phyloP scores from a whole-genome alignment of 2,797 vertebrate genomes.

The Sylvia borin region DNA sequence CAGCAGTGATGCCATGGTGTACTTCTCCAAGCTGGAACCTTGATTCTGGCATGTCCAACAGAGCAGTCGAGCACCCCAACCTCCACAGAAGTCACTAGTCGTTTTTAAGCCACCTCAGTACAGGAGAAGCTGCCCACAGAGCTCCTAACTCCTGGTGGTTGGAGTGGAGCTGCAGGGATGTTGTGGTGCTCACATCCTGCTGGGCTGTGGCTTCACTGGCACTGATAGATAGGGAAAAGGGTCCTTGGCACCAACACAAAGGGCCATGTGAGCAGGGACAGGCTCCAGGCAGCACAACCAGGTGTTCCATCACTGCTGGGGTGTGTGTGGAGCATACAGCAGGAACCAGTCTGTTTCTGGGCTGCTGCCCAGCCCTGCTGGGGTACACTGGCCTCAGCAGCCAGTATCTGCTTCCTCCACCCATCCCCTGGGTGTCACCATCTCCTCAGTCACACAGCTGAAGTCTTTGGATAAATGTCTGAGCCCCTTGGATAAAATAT shows the following conservation, averaged over 20 bases:
- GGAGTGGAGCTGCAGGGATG: not conserved
- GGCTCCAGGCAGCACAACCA: accelerated
- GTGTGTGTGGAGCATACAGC: accelerated
- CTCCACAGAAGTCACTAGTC: not conserved
- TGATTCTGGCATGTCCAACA: not conserved
- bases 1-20: not conserved
- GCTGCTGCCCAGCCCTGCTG: not conserved
- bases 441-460: not conserved
- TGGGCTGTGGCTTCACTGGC: not conserved
- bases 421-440: not conserved
- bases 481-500: not conserved
- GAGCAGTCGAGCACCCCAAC: not conserved
- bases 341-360: not conserved
- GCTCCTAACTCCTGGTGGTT: not conserved
- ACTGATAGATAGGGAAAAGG: not conserved
- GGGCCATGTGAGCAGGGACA: accelerated
- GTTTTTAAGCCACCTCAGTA: not conserved
- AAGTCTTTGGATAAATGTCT: not conserved
- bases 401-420: not conserved
- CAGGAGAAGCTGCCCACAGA: not conserved
- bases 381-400: not conserved
- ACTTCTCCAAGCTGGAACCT: not conserved
- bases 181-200: not conserved
- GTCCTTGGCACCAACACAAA: not conserved
- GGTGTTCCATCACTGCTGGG: not conserved